Evolutionary conservation across 2,888 invertebrate species (phyloP).

Genomic region (Tetheella fluctuosa): DNA sequence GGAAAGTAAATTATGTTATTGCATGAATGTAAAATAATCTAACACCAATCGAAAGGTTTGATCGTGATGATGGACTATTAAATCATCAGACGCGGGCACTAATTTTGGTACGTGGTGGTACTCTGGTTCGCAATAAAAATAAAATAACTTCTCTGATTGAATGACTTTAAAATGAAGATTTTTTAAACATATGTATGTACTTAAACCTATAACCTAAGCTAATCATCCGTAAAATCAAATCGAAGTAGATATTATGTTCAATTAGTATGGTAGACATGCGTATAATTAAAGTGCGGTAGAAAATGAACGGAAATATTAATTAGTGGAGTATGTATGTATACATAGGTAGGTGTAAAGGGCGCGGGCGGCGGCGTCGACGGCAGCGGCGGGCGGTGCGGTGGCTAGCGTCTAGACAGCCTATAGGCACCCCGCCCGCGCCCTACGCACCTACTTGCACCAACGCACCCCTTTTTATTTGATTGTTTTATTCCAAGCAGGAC

Average conservation of each 20-base stretch:
- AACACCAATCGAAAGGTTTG: too few relatives aligned
- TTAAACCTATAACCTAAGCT: too few relatives aligned
- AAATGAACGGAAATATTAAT: conserved; percentile 58
- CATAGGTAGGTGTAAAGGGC: conserved; percentile 30
- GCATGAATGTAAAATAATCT: too few relatives aligned
- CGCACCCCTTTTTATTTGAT: conserved; percentile 38
- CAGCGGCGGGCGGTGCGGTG: conserved; percentile 35
- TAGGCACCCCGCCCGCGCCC: conserved; percentile 36
- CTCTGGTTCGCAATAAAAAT: too few relatives aligned
- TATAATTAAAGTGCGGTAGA: conserved; percentile 20
- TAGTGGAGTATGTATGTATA: conserved; percentile 43
- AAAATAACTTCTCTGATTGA: too few relatives aligned
- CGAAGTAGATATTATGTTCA: not conserved
- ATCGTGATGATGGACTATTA: too few relatives aligned
- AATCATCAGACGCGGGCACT: too few relatives aligned
- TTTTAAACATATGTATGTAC: too few relatives aligned
- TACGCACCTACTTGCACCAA: conserved; percentile 26
- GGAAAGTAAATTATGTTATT: too few relatives aligned
- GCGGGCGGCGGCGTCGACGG: conserved; percentile 39
- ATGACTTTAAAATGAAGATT: too few relatives aligned
- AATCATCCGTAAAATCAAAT: not conserved
- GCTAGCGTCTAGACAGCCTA: conserved; percentile 62
- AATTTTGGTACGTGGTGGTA: too few relatives aligned
- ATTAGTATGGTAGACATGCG: conserved; percentile 10
- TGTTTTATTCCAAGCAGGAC: not conserved